phyloP scores from a whole-genome alignment of 2,888 invertebrate species.

The Papilio demoleus region DNA sequence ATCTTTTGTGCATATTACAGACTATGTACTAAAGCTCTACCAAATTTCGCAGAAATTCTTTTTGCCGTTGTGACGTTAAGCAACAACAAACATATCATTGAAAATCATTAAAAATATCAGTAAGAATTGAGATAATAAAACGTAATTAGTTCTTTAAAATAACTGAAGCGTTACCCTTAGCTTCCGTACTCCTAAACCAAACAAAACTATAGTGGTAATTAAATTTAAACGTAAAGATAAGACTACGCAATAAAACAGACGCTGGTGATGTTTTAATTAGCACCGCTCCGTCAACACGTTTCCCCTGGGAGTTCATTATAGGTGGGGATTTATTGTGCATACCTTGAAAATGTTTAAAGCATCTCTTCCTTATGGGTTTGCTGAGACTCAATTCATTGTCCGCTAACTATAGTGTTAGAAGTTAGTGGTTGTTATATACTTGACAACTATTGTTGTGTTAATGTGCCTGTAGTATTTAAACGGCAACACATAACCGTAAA shows the following conservation, averaged over 20 bases:
- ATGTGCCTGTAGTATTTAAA: background rate
- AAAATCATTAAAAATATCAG: background rate
- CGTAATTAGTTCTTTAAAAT: background rate
- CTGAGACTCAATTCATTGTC: slow-evolving; percentile 4
- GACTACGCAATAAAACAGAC: slow-evolving; percentile 25
- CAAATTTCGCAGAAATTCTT: too few species aligned
- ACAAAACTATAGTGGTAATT: slow-evolving; percentile 7
- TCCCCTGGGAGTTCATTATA: slow-evolving; percentile 30
- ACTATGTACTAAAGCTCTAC: too few species aligned
- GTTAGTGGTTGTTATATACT: background rate
- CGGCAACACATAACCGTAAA: too few species aligned
- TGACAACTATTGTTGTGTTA: background rate
- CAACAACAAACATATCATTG: too few species aligned
- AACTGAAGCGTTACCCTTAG: background rate
- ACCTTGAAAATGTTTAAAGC: slow-evolving; percentile 15
- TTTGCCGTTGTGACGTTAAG: too few species aligned
- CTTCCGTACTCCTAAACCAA: slow-evolving; percentile 4
- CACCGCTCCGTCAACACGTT: slow-evolving; percentile 25
- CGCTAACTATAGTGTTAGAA: background rate
- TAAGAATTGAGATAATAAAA: background rate
- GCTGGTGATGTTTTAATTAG: slow-evolving; percentile 31
- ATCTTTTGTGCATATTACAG: too few species aligned
- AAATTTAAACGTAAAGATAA: slow-evolving; percentile 29
- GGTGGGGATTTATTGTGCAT: slow-evolving; percentile 28
- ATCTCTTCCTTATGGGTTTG: slow-evolving; percentile 33